phyloP scores from a whole-genome alignment of 2,797 vertebrate species.

The Peromyscus nudipes region DNA sequence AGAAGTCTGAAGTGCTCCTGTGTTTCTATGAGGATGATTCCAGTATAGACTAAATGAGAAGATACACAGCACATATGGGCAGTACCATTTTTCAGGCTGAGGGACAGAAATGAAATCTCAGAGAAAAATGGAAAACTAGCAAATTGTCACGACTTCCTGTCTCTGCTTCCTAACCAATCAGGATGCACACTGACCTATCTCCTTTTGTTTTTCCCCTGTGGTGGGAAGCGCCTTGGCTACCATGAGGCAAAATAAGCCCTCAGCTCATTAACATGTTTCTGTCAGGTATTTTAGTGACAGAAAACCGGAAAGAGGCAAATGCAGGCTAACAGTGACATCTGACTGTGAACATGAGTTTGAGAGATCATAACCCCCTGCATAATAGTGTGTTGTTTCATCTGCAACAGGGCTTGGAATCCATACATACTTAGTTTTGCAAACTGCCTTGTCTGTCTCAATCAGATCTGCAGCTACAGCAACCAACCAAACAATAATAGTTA shows the following conservation, averaged over 20 bases:
- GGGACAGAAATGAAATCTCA: background rate
- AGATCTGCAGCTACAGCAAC: background rate
- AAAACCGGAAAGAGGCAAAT: background rate
- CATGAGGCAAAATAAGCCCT: background rate
- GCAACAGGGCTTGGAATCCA: background rate
- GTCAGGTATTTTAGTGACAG: background rate
- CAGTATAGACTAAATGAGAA: background rate
- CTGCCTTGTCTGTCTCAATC: background rate
- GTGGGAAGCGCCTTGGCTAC: background rate
- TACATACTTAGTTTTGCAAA: background rate
- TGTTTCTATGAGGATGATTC: background rate
- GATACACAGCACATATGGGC: fast-evolving
- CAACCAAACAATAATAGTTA: background rate
- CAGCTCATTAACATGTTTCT: background rate
- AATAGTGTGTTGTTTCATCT: background rate
- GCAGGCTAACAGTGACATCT: background rate
- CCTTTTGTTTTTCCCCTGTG: background rate
- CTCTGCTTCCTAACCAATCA: background rate
- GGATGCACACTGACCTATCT: background rate
- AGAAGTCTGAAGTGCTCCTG: background rate
- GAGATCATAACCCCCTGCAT: background rate
- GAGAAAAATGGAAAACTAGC: background rate
- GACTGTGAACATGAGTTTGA: background rate
- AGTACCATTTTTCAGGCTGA: background rate
- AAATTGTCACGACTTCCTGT: background rate